Evolutionary conservation across 2,888 invertebrate genomes (phyloP).

Genomic region (Drosophila algonquin): DNA sequence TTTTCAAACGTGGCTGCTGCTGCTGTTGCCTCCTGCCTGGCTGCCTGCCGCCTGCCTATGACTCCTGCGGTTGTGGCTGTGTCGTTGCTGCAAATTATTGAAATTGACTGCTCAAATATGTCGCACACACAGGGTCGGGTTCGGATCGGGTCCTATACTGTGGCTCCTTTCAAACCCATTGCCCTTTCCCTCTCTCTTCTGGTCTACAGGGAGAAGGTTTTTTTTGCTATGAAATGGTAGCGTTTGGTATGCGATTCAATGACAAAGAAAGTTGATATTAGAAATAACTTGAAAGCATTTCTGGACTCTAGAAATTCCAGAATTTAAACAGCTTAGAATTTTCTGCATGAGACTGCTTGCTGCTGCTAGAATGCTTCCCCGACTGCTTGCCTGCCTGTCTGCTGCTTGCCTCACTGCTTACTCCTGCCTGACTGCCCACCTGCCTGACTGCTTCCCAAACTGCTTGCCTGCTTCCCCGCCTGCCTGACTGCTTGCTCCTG

Average conservation of each 20-base stretch:
- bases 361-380: too few species aligned
- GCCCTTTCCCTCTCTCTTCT: constrained; percentile 33
- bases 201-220: constrained; percentile 18
- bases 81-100: constrained; percentile 59
- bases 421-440: not conserved
- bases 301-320: not conserved
- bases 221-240: not conserved
- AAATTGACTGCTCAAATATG: constrained; percentile 66
- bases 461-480: too few species aligned
- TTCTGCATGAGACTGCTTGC: too few species aligned
- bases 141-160: not conserved
- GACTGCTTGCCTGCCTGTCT: not conserved
- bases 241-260: not conserved
- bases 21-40: constrained; percentile 4
- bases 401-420: not conserved
- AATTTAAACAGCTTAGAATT: not conserved
- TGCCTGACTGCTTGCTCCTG: not conserved
- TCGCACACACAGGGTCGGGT: constrained; percentile 33
- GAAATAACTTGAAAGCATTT: not conserved
- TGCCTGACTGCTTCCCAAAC: not conserved
- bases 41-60: not conserved
- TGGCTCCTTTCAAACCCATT: constrained; percentile 39
- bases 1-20: constrained; percentile 57
- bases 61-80: constrained; percentile 18
- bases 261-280: not conserved